Conservation (phyloP, 2,888 invertebrate genomes). For the Endotricha flammealis region DNA sequence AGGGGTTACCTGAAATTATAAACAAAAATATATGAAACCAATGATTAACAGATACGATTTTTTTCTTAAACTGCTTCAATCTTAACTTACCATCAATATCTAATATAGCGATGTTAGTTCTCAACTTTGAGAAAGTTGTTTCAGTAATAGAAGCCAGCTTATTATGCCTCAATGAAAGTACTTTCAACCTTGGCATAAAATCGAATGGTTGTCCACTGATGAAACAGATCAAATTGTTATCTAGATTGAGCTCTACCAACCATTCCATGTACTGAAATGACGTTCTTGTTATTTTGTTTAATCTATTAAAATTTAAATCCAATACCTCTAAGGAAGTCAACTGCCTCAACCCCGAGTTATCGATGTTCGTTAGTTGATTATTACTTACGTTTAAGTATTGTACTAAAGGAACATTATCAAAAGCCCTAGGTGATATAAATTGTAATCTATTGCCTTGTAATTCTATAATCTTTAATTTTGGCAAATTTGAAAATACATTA, state of each 20-base stretch:
- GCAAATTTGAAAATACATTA: slow-evolving; percentile 86
- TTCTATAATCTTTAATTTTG: slow-evolving; percentile 84
- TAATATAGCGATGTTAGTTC: slow-evolving; percentile 88
- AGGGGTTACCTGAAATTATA: slow-evolving; percentile 84
- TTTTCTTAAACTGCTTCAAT: not conserved
- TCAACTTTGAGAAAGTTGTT: slow-evolving; percentile 83
- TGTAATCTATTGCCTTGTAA: slow-evolving; percentile 88
- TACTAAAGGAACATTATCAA: slow-evolving; percentile 86
- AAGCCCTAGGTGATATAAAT: slow-evolving; percentile 85
- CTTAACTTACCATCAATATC: slow-evolving; percentile 86
- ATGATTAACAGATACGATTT: not conserved
- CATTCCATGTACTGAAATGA: slow-evolving; percentile 87
- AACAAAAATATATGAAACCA: not conserved
- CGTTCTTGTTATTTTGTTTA: slow-evolving; percentile 83
- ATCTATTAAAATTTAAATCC: slow-evolving; percentile 88
- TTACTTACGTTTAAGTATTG: slow-evolving; percentile 90
- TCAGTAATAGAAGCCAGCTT: slow-evolving; percentile 86
- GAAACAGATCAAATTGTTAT: slow-evolving; percentile 89
- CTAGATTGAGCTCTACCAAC: slow-evolving; percentile 91
- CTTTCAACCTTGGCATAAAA: slow-evolving; percentile 89
- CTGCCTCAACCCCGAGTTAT: slow-evolving; percentile 85
- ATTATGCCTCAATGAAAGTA: slow-evolving; percentile 87
- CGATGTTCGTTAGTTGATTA: slow-evolving; percentile 86
- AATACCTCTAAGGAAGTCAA: slow-evolving; percentile 89
- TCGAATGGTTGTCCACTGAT: slow-evolving; percentile 89